Base-by-base conservation (phyloP, 2,888 invertebrate species). In the Slavum lentiscoides region DNA sequence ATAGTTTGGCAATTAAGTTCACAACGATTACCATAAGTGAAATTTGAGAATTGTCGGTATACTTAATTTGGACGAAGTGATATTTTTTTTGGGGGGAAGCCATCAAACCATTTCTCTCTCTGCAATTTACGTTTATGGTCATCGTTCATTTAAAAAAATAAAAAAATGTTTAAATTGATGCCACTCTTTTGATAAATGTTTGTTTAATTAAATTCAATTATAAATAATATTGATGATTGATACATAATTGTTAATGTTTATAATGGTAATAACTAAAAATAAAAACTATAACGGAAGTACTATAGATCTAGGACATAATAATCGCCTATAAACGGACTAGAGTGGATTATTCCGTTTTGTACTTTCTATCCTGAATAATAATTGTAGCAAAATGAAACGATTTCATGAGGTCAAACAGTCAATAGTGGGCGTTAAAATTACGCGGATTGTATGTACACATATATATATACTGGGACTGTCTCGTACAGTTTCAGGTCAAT, bases 301-400 rank as follows among this genome's bases (percentile, higher is more conserved):
- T 30, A 30, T 30, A 30, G n/a, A 64, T 75, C 66, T 75, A 75
- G 66, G 66, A 43, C 66, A 64, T 74, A 58, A 43, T 66, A 74
- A 39, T 75, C 39, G 64, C 43, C 39, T 72, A 67, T 66, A 58
- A 67, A 58, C n/a, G 39, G 19, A 58, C 66, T 39, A 43, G 39
- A 75, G 66, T 58, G 58, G 66, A 75, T 75, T 75, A 75, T 67
- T 66, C 64, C 30, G 75, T 76, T 59, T 58, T 68, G 21, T 53
- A 68, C 70, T 70, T 77, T 77, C 77, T 77, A 77, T 77, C 77
- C 69, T 62, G 62, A 77, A 77, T 77, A 77, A 77, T 77, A 76
- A 68, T 59, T 76, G 76, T 76, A 62, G 77, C 55, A 70, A 49
- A 77, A 77, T 53, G 69, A 77, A 77, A 77, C 21, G 77, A 70